phyloP scores from a whole-genome alignment of 2,113 vertebrate genomes.

The Elanus axillaris region DNA sequence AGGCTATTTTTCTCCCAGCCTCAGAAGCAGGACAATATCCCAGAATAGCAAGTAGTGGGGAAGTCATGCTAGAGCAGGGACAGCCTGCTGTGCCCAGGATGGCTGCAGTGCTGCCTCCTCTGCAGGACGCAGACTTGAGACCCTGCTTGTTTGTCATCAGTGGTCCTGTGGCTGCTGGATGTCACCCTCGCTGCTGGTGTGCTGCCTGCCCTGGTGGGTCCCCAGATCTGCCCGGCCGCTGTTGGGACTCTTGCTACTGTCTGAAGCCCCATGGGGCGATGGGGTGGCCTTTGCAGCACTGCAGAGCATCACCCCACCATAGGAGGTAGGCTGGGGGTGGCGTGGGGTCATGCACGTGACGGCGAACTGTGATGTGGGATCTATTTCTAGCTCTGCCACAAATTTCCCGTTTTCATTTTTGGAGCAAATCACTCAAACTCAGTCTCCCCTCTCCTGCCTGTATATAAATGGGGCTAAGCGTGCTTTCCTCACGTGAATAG shows the following conservation, averaged over 20 bases:
- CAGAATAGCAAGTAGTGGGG: neutral
- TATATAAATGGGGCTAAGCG: neutral
- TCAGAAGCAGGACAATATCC: slow-evolving; percentile 20
- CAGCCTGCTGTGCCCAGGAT: neutral
- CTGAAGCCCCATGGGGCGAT: accelerated
- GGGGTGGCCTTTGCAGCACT: neutral
- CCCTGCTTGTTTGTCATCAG: accelerated
- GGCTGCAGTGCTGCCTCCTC: neutral
- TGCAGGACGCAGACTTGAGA: neutral
- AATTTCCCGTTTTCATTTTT: neutral
- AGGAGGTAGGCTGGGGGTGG: neutral
- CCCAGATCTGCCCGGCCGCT: neutral
- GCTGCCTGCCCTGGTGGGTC: neutral
- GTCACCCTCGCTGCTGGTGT: neutral
- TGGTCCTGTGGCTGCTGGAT: neutral
- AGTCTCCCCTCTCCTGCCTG: neutral
- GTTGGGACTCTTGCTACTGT: neutral
- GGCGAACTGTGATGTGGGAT: neutral
- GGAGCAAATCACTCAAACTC: neutral
- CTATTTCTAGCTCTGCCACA: neutral
- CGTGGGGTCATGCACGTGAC: accelerated
- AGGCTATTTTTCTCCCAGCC: slow-evolving; percentile 19
- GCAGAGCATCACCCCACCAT: neutral
- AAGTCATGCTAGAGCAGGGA: neutral
- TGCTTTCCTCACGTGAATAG: neutral